Evolutionary conservation across 1,140 invertebrate species (phyloP).

Genomic region (Drosophila bocqueti): DNA sequence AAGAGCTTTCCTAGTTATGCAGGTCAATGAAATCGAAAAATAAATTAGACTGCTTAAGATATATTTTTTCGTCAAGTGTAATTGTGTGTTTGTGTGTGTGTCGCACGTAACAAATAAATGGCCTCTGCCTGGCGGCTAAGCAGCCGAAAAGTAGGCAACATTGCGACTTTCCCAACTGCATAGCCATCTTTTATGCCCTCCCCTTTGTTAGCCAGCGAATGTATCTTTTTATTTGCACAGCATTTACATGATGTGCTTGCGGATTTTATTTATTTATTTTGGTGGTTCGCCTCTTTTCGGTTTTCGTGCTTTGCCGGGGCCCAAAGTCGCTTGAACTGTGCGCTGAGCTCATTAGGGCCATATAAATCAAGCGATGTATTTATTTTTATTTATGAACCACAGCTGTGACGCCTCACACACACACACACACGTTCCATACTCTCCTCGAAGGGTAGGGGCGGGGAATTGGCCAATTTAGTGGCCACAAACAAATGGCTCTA

Average conservation of each 20-base stretch:
- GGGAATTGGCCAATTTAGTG: constrained; percentile 47
- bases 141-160: constrained; percentile 61
- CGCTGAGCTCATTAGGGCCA: constrained; percentile 71
- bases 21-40: no score
- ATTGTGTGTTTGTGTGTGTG: constrained; percentile 8
- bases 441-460: constrained; percentile 14
- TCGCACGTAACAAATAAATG: constrained; percentile 56
- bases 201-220: constrained; percentile 15
- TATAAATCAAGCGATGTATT: constrained; percentile 75
- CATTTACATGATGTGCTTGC: constrained; percentile 52
- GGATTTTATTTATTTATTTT: constrained; percentile 58
- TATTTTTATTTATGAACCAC: constrained; percentile 76
- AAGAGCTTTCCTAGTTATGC: not conserved
- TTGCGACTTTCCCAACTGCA: constrained; percentile 52
- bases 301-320: constrained; percentile 27
- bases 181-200: constrained; percentile 17
- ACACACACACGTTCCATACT: constrained; percentile 1
- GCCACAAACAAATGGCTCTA: constrained; percentile 55
- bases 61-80: constrained; percentile 5
- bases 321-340: constrained; percentile 47
- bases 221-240: constrained; percentile 55
- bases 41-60: no score
- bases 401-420: constrained; percentile 70
- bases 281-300: constrained; percentile 46
- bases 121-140: constrained; percentile 46